Evolutionary conservation across 2,888 invertebrate species (phyloP), one percentile per base, ranked within the genome.

Genomic region (Formica aserva): DNA sequence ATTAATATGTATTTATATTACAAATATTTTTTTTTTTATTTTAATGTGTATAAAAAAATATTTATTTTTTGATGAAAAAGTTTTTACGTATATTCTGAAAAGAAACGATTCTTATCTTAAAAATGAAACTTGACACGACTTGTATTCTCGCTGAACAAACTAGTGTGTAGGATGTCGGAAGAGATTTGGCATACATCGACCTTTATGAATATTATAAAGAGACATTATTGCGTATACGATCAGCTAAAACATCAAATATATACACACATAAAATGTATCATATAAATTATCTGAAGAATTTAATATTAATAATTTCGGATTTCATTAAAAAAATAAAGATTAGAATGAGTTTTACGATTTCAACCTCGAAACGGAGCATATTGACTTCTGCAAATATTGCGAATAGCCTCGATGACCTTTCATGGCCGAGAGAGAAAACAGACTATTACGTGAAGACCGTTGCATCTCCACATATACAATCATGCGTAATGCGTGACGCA

Each of bases 401-500:
- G 38, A 62, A 78, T 29, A 48, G 60, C 45, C 8, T 22, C 78
- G 29, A 18, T 62, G 81, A 81, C 81, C 81, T 81, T 74, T 74
- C 81, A 78, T 63, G 81, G 48, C 78, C 62, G 52, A 57, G 35
- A 57, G 55, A 60, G 80, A 81, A 81, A 77, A 81, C 62, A 35
- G 48, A 45, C 62, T 35, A 4, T 35, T 35, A 35, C 78, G 78
- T 15, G 26, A 62, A 78, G 74, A 81, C 48, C 6, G 48, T 52
- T 52, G 78, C 60, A 62, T 60, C 80, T 45, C 15, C 32, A n/a
- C 52, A 48, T 45, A 41, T 15, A 57, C 45, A 41, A 77, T 67
- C 8, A 77, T 72, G 72, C 74, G 77, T 77, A 77, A 76, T 35
- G 67, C 29, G 55, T 77, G 72, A 78, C 74, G 74, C 22, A 72